Base-by-base conservation (phyloP, 2,888 invertebrate genomes). In the Nymphalis polychloros region DNA sequence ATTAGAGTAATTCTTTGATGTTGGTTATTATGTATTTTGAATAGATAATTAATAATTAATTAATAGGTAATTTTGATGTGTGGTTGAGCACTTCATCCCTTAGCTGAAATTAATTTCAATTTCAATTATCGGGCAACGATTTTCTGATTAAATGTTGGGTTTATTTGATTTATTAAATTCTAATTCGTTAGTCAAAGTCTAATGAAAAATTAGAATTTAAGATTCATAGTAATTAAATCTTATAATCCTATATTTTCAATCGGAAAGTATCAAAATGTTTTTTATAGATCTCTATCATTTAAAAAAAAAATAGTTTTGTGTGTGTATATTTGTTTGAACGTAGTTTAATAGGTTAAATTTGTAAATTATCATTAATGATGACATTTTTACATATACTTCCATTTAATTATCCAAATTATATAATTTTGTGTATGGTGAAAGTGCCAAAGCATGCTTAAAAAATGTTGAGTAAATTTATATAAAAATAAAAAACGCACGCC, bases 311-410 rank as follows among this genome's bases (percentile, higher is more conserved):
- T 77, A 77, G 76, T 78, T 86, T 87, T 85, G 86, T 88, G 87
- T 87, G 87, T 90, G 90, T 90, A 91, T 89, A 90, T 90, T 89
- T 87, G 90, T 90, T 91, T 87, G 82, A 78, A 75, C 76, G 76
- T 88, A 89, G 86, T 78, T 59, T 86, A 89, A 83, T 91, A 90
- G 89, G 84, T 84, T 89, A 87, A 88, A 89, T 88, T 85, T 89
- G 88, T 89, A 88, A 89, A 89, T 87, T 83, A 57, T 65, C 59
- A 65, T 63, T 60, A 64, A 59, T 67, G 46, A 67, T 71, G 55
- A 63, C 63, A 60, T 62, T 69, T 53, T 57, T 19, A 64, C 62
- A 57, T 67, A 78, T 78, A 76, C 73, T 72, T 70, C 72, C 67
- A 70, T 73, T 73, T 72, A 65, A 72, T 74, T 73, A 65, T 71